Evolutionary conservation across 1,140 invertebrate genomes (phyloP).

Genomic region (Schlechtendalia chinensis): DNA sequence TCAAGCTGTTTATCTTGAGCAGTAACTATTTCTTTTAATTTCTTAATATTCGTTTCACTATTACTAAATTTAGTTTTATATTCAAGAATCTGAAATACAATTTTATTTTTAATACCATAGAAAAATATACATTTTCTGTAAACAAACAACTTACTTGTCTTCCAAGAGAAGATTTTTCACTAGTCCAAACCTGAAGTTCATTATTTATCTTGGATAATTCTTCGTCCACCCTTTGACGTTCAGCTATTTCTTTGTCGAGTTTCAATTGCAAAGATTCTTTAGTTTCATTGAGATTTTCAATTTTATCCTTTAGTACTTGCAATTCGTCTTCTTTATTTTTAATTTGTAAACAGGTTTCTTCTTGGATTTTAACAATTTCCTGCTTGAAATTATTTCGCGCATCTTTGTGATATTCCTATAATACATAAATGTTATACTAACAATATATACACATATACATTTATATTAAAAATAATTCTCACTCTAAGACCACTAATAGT

Average conservation of each 20-base stretch:
- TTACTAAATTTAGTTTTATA: conserved; percentile 46
- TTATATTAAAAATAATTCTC: background rate
- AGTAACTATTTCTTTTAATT: conserved; percentile 31
- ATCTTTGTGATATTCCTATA: conserved; percentile 42
- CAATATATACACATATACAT: background rate
- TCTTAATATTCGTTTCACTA: conserved; percentile 38
- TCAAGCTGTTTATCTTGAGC: conserved; percentile 40
- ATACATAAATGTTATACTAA: background rate
- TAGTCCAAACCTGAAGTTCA: background rate
- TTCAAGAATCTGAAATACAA: conserved; percentile 21
- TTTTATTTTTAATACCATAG: background rate
- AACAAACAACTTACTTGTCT: conserved; percentile 12
- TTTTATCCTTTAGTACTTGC: background rate
- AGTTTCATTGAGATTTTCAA: background rate
- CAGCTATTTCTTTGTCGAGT: conserved; percentile 35
- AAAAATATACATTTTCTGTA: background rate
- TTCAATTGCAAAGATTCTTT: conserved; percentile 31
- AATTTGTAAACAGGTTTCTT: conserved; percentile 21
- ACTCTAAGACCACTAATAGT: conserved; percentile 56
- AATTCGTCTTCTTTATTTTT: conserved; percentile 41
- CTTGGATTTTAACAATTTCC: conserved; percentile 32
- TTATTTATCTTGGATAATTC: conserved; percentile 24
- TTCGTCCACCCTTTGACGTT: background rate
- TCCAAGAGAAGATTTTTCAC: conserved; percentile 36
- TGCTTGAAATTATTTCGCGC: conserved; percentile 26